Evolutionary conservation across 2,113 vertebrate genomes (phyloP), one percentile per base, ranked within the genome.

Genomic region (Riparia riparia): DNA sequence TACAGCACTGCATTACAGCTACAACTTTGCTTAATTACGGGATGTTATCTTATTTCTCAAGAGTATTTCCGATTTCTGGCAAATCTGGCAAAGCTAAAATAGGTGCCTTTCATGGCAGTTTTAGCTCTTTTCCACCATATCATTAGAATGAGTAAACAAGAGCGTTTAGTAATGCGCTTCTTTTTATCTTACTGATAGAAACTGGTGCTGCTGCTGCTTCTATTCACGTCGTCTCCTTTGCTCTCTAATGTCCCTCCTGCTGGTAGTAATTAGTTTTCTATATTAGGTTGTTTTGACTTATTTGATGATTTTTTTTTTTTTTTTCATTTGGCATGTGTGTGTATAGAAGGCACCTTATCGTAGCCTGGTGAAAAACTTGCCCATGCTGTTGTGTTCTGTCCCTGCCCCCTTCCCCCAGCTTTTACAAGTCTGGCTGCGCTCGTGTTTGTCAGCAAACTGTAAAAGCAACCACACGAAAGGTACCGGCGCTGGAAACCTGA

Each of bases 181-280:
- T 89, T 90, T 93, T 90, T 71, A 83, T 90, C 89, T 89, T 64
- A 91, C 47, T 91, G 90, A 68, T 95, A 91, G 56, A 91, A 95
- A 86, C 84, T 13, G 50, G 77, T 92, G 57, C 68, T 77, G 39
- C 83, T 88, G 72, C 95, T 72, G 81, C 96, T 82, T 86, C 89
- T 84, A 76, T 88, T 96, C 94, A 92, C 42, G 32, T 80, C 7
- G 28, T 83, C 92, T 86, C 86, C 96, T 92, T 81, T 88, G 86
- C 91, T 91, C 71, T 83, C 94, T 92, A 61, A 76, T 95, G 93
- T 92, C 92, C 93, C 95, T 97, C 96, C 96, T 95, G 96, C 97
- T 96, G 96, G 66, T 93, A 89, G 92, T 97, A 96, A 97, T 97
- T 97, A 94, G 89, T 94, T 95, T 97, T 96, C 93, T 92, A 77